Evolutionary conservation across 2,888 invertebrate species (phyloP), one percentile per base, ranked within the genome.

Genomic region (Eupithecia pulchellata): DNA sequence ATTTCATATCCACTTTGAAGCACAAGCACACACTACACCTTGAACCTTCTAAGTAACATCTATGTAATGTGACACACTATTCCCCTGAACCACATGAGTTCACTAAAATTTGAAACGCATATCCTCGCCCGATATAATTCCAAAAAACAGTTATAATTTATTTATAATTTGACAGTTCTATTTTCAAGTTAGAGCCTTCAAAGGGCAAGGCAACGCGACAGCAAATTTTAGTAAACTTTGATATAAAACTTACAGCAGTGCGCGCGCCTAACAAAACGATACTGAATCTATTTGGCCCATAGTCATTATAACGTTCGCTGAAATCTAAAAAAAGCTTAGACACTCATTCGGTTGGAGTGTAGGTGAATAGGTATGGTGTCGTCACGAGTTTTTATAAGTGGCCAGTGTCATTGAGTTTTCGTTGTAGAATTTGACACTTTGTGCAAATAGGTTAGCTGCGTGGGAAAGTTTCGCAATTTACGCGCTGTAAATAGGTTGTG

Each of bases 291-390:
- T 83, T 83, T 82, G 81, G 82, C 83, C 82, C 82, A 83, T 82
- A 82, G 80, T 78, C 69, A 81, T 84, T 85, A 84, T 87, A 52
- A 84, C 88, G 85, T 86, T 85, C 82, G 92, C 90, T 92, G 88
- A 90, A 90, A 84, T 91, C 93, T 93, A 93, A 89, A 92, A 92
- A 91, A 91, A 93, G 93, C 86, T 78, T 75, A 77, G 78, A 86
- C 87, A 91, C 86, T 92, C 92, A 92, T 86, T 84, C 80, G 84
- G 75, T 79, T 83, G 83, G 86, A 86, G 87, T 83, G 86, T 82
- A 77, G 75, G 82, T 80, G 81, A 81, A 78, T 78, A 84, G 80
- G 83, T 83, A 85, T 81, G 75, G 76, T 78, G 77, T 81, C 81
- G 81, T 80, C 81, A 84, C 80, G 77, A 72, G 75, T 78, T 81